Evolutionary conservation across 2,797 vertebrate species (phyloP).

Genomic region (Chiroxiphia lanceolata): DNA sequence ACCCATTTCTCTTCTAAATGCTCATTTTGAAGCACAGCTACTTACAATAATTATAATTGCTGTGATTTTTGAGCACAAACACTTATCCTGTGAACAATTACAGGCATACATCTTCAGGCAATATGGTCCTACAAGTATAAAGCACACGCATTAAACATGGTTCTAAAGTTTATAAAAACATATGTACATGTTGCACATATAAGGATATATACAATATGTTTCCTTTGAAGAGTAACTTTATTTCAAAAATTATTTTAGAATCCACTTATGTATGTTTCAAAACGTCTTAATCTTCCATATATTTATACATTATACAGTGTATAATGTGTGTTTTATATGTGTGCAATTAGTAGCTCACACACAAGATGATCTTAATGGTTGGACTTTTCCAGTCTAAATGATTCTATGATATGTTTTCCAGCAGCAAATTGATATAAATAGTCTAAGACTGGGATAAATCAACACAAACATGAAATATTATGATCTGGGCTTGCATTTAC

Average conservation of each 20-base stretch:
- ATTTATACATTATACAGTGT: not conserved
- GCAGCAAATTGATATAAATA: not conserved
- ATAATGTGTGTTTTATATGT: not conserved
- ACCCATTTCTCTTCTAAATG: not conserved
- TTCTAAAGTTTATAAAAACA: conserved; percentile 18
- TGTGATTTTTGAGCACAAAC: not conserved
- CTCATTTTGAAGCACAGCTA: not conserved
- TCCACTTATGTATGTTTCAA: not conserved
- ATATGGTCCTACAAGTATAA: conserved; percentile 18
- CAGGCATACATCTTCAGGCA: not conserved
- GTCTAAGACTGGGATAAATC: conserved; percentile 4
- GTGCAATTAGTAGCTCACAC: not conserved
- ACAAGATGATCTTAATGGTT: not conserved
- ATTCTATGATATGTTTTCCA: not conserved
- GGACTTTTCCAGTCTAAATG: not conserved
- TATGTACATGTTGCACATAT: not conserved
- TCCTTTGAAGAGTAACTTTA: not conserved
- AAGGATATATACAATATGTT: not conserved
- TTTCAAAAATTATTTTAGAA: not conserved
- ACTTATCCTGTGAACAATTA: not conserved
- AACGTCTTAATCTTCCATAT: not conserved
- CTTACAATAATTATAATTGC: not conserved
- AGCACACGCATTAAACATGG: not conserved
- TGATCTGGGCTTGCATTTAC: not conserved
- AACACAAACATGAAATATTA: conserved; percentile 37